A percentile compares a stretch with the other conserved stretches of the same genome.
These are phyloP conservation scores for Dendrolimus houi DNA, from an alignment of 2,888 invertebrate genomes.

Conservation along the genomic window DNA sequence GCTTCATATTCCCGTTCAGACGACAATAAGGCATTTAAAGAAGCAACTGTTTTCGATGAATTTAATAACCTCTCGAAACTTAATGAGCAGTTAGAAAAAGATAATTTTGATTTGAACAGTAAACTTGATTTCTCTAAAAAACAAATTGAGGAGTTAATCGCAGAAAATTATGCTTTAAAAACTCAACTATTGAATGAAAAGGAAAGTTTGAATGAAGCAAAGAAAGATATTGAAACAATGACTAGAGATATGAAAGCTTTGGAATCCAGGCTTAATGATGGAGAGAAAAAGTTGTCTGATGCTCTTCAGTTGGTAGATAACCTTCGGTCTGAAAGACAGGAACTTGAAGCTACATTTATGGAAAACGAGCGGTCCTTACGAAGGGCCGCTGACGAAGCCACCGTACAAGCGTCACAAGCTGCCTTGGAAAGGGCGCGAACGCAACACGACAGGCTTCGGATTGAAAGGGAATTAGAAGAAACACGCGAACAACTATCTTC, in stretches of 20 bases:
- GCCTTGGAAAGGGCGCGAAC: constrained; percentile 84
- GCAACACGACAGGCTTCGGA: constrained; percentile 80
- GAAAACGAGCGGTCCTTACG: constrained; percentile 77
- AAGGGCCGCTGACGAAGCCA: constrained; percentile 82
- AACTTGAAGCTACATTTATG: constrained; percentile 50
- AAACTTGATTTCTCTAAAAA: constrained; percentile 47
- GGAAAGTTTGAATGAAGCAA: constrained; percentile 31
- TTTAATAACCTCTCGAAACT: constrained; percentile 51
- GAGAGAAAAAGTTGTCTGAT: constrained; percentile 42
- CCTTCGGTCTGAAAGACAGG: constrained; percentile 51
- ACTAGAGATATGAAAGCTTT: constrained; percentile 31
- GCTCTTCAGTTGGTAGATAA: constrained; percentile 38
- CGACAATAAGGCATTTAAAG: constrained; percentile 63
- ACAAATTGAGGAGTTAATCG: constrained; percentile 41
- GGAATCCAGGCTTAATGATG: constrained; percentile 42
- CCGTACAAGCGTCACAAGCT: constrained; percentile 84
- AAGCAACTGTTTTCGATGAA: constrained; percentile 74
- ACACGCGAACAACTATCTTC: constrained; percentile 61
- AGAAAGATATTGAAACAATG: constrained; percentile 36
- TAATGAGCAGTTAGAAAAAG: constrained; percentile 43
- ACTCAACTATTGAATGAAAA: constrained; percentile 31
- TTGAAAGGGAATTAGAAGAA: constrained; percentile 80
- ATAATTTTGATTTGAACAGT: constrained; percentile 59
- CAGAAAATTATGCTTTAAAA: constrained; percentile 44
- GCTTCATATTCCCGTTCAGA: constrained; percentile 59